phyloP scores from a whole-genome alignment of 2,797 vertebrate genomes.

The Eulemur albifrons region DNA sequence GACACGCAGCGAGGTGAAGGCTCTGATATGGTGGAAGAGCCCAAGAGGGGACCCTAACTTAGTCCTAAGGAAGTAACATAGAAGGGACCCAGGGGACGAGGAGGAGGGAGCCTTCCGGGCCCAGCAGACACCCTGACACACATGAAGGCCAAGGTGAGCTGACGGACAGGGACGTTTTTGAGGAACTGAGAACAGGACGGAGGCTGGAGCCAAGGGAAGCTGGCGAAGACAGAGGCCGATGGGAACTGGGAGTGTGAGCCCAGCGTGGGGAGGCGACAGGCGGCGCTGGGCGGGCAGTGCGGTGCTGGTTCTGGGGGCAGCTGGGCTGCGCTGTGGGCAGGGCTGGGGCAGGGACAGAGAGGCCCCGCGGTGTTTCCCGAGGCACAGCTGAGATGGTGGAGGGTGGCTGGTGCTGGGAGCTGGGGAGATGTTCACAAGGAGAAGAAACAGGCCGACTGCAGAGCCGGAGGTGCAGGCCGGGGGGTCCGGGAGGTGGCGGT shows the following conservation, averaged over 20 bases:
- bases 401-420: rapidly evolving
- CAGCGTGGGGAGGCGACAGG: rapidly evolving
- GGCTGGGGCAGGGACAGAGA: too few relatives aligned
- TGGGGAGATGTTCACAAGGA: neutral
- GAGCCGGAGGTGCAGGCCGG: rapidly evolving
- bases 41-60: neutral
- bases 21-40: too few relatives aligned
- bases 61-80: neutral
- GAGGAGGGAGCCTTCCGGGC: rapidly evolving
- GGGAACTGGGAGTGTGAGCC: rapidly evolving
- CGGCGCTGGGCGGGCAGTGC: rapidly evolving
- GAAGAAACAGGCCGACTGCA: neutral
- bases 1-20: neutral
- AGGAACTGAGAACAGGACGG: neutral
- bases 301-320: rapidly evolving
- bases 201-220: neutral
- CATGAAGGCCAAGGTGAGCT: neutral
- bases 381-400: rapidly evolving
- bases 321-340: neutral
- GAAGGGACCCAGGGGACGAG: neutral
- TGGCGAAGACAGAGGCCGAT: rapidly evolving
- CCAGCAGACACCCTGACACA: rapidly evolving
- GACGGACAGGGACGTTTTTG: neutral
- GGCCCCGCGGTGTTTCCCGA: neutral
- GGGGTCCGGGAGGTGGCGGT: rapidly evolving